These are phyloP conservation scores for Marronus borbonicus DNA, from an alignment of 2,888 invertebrate genomes.

Conservation along the genomic window DNA sequence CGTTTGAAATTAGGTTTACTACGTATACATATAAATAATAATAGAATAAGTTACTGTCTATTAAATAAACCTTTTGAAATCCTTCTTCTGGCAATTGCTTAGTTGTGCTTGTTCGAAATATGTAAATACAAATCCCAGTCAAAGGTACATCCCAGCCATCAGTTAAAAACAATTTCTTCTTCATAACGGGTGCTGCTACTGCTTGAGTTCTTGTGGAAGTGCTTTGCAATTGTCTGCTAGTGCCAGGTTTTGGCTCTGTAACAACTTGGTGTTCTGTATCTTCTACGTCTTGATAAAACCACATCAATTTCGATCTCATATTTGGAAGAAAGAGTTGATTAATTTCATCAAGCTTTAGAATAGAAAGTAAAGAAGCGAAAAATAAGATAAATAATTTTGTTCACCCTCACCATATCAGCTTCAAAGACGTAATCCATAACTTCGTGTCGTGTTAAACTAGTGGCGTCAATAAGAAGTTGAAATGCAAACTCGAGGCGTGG, in stretches of 20 bases:
- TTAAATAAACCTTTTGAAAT: slow-evolving; percentile 82
- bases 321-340: slow-evolving; percentile 89
- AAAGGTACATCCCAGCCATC: slow-evolving; percentile 88
- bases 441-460: slow-evolving; percentile 85
- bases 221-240: slow-evolving; percentile 63
- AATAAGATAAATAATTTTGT: not conserved
- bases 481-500: slow-evolving; percentile 92
- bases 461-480: slow-evolving; percentile 89
- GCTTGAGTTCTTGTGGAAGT: slow-evolving; percentile 66
- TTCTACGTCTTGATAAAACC: slow-evolving; percentile 92
- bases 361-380: not conserved
- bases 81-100: slow-evolving; percentile 93
- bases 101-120: slow-evolving; percentile 86
- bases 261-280: slow-evolving; percentile 73
- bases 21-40: too few relatives aligned
- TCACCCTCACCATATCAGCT: slow-evolving; percentile 83
- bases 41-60: too few relatives aligned
- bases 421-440: slow-evolving; percentile 94
- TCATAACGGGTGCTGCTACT: slow-evolving; percentile 69
- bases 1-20: too few relatives aligned
- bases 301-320: slow-evolving; percentile 87
- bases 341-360: slow-evolving; percentile 84
- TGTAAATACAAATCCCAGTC: slow-evolving; percentile 88
- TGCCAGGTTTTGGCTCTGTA: slow-evolving; percentile 64
- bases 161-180: slow-evolving; percentile 87